Conservation (phyloP, 1,140 invertebrate species). For the Sycophaga agraensis region DNA sequence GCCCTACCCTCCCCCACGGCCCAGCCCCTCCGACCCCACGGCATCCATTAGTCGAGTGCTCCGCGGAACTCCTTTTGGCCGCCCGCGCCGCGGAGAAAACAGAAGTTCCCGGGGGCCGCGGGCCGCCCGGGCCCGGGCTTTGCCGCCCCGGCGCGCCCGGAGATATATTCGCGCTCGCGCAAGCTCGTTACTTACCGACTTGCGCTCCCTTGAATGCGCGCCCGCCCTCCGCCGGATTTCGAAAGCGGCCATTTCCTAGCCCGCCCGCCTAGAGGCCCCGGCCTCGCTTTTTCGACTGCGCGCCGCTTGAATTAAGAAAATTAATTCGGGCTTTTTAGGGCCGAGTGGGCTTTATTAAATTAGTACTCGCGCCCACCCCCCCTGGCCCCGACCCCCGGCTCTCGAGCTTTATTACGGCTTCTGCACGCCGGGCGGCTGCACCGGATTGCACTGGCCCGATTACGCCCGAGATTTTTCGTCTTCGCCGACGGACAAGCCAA, state of each 20-base stretch:
- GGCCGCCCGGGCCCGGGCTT: slow-evolving; percentile 16
- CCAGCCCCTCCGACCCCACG: slow-evolving; percentile 48
- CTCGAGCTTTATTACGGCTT: slow-evolving; percentile 17
- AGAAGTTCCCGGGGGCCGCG: slow-evolving; percentile 39
- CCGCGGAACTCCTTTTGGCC: slow-evolving; percentile 56
- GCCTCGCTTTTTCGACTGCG: no score
- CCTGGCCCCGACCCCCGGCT: no score
- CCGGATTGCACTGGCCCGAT: no score
- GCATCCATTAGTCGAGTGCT: slow-evolving; percentile 59
- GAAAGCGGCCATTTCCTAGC: slow-evolving; percentile 27
- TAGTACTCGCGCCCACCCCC: slow-evolving; percentile 3
- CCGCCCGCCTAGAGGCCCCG: neutral
- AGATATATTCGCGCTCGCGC: neutral
- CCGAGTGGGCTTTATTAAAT: slow-evolving; percentile 23
- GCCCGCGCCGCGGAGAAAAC: slow-evolving; percentile 58
- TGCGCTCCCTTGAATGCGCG: slow-evolving; percentile 21
- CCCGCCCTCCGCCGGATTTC: slow-evolving; percentile 12
- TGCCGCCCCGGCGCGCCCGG: slow-evolving; percentile 12
- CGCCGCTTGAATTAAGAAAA: slow-evolving; percentile 27
- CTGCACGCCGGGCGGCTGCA: no score
- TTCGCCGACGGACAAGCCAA: no score
- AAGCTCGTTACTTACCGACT: slow-evolving; percentile 28
- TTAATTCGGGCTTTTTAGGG: slow-evolving; percentile 27
- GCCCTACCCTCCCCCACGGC: slow-evolving; percentile 31
- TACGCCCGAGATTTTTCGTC: no score